These are phyloP conservation scores for Drosophila sordidula DNA, from an alignment of 2,888 invertebrate species.

Conservation along the genomic window DNA sequence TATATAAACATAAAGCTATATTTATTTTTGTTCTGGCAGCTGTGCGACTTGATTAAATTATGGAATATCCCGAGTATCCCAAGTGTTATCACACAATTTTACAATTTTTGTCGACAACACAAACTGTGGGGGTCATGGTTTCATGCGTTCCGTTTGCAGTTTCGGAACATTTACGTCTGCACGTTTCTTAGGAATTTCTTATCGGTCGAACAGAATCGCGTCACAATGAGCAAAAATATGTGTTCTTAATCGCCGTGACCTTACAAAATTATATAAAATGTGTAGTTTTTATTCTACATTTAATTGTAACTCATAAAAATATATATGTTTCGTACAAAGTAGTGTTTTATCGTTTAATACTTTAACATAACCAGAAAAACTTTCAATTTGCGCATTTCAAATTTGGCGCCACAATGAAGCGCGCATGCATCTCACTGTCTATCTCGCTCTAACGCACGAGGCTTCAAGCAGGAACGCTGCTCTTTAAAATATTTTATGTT, in stretches of 20 bases:
- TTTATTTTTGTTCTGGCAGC: constrained; percentile 11
- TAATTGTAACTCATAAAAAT: too few species aligned
- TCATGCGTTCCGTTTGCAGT: background rate
- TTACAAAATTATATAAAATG: background rate
- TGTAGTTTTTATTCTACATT: background rate
- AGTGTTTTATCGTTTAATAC: background rate
- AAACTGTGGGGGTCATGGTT: background rate
- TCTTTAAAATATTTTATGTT: constrained; percentile 23
- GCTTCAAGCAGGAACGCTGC: constrained; percentile 10
- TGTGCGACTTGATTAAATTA: background rate
- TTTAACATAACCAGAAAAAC: background rate
- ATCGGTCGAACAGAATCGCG: background rate
- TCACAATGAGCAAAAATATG: background rate
- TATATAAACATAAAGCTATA: constrained; percentile 4
- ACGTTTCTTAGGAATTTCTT: constrained; percentile 9
- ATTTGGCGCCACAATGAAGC: constrained; percentile 26
- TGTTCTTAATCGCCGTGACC: constrained; percentile 5
- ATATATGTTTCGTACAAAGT: background rate
- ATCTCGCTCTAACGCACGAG: constrained; percentile 42
- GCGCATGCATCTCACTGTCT: background rate
- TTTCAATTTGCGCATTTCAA: constrained; percentile 3
- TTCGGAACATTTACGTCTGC: background rate
- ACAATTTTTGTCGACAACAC: constrained; percentile 1
- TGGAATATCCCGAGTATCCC: background rate
- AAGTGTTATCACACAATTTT: background rate